These are phyloP conservation scores for Bombus impatiens DNA, from an alignment of 1,140 invertebrate species.

Conservation along the genomic window DNA sequence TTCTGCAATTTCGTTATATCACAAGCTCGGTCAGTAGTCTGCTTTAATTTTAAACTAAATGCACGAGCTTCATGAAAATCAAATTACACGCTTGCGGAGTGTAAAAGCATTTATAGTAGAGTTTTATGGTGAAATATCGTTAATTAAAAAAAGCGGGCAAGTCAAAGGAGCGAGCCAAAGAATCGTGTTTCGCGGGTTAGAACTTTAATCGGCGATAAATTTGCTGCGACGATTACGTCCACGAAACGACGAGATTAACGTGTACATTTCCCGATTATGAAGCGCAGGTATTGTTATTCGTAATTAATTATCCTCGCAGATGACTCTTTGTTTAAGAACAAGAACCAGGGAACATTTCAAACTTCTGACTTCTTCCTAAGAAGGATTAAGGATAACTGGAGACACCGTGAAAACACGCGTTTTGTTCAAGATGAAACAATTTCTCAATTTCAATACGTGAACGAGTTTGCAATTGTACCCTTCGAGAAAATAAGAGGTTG, in stretches of 20 bases:
- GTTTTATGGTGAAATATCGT: background rate
- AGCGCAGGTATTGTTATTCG: background rate
- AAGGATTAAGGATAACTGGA: background rate
- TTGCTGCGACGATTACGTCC: background rate
- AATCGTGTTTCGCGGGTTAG: background rate
- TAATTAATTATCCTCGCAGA: background rate
- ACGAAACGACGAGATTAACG: background rate
- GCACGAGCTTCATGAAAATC: background rate
- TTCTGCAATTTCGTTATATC: background rate
- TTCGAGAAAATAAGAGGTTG: constrained; percentile 37
- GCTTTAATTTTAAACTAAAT: background rate
- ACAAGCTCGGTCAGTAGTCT: background rate
- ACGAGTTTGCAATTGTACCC: background rate
- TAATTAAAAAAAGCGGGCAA: background rate
- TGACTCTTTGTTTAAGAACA: background rate
- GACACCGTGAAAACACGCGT: constrained; percentile 12
- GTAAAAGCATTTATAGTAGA: background rate
- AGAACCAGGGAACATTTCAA: background rate
- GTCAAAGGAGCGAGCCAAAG: background rate
- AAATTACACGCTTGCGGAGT: background rate
- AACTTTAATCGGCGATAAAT: background rate
- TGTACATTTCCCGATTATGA: background rate
- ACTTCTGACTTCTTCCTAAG: background rate
- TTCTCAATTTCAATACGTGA: constrained; percentile 42
- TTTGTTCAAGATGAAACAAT: constrained; percentile 39